Evolutionary conservation across 2,113 vertebrate species (phyloP).

Genomic region (Mirza zaza): DNA sequence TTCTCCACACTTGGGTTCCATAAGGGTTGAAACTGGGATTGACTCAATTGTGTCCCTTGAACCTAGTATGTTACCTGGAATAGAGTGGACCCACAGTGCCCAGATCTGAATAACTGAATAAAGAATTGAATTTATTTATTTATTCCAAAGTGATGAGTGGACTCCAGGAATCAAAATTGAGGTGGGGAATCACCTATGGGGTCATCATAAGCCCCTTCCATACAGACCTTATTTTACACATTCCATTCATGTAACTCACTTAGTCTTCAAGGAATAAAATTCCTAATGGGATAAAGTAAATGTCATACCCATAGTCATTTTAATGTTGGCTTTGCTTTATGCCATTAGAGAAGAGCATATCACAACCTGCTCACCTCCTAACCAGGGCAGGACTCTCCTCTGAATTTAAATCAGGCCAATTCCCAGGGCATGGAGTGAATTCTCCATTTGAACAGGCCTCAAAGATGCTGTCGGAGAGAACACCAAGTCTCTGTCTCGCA

Average conservation of each 20-base stretch:
- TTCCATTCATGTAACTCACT: neutral
- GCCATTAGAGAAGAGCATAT: neutral
- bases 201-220: neutral
- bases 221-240: neutral
- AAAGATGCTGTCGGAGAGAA: neutral
- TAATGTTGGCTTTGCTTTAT: constrained; percentile 20
- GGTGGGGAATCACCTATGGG: neutral
- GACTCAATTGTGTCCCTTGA: neutral
- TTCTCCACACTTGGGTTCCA: neutral
- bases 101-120: neutral
- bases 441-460: constrained; percentile 19
- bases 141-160: neutral
- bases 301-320: neutral
- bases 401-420: constrained; percentile 78
- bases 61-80: neutral
- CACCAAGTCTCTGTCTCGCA: neutral
- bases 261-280: neutral
- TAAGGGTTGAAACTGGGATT: neutral
- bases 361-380: constrained; percentile 67
- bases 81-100: neutral
- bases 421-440: constrained; percentile 57
- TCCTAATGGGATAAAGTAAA: constrained; percentile 31
- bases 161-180: neutral
- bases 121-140: neutral
- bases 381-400: constrained; percentile 67